Percentiles rank a stretch among this genome's conserved stretches.
Evolutionary conservation across 1,140 invertebrate genomes (phyloP).

Genomic region (Drosophila parabipectinata): DNA sequence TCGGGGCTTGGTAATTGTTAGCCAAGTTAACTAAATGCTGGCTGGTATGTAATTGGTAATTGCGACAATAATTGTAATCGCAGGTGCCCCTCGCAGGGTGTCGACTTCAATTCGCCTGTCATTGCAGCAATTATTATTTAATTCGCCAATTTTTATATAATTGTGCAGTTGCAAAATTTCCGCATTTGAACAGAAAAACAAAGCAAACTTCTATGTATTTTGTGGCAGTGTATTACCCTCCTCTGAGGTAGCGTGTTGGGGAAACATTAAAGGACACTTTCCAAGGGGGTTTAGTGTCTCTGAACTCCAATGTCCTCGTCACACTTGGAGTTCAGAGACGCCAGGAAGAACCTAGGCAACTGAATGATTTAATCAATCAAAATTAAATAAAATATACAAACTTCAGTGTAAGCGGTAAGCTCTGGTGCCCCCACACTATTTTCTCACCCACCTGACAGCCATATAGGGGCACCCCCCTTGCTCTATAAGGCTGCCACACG

Average conservation of each 20-base stretch:
- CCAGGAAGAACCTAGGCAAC: constrained; percentile 5
- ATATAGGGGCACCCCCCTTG: too few relatives aligned
- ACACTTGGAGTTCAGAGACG: constrained; percentile 14
- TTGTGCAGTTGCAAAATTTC: constrained; percentile 28
- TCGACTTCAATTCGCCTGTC: constrained; percentile 22
- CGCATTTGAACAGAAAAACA: background rate
- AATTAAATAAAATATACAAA: constrained; percentile 12
- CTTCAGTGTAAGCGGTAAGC: background rate
- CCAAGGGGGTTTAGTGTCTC: background rate
- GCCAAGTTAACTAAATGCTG: constrained; percentile 30
- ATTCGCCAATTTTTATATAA: constrained; percentile 44
- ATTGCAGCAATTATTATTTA: constrained; percentile 41
- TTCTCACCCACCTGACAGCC: constrained; percentile 9
- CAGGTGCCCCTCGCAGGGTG: constrained; percentile 9
- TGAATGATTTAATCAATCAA: constrained; percentile 38
- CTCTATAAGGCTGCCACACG: constrained; percentile 15
- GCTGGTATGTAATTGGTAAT: constrained; percentile 21
- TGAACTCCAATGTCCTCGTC: constrained; percentile 33
- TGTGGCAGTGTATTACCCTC: background rate
- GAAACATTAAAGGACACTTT: constrained; percentile 52
- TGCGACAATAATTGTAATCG: background rate
- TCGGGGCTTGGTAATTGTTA: constrained; percentile 13
- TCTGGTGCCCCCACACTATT: constrained; percentile 12
- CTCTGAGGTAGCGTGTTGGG: constrained; percentile 35
- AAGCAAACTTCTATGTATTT: background rate